Conservation (phyloP, 2,888 invertebrate species). For the Eupithecia subumbrata region DNA sequence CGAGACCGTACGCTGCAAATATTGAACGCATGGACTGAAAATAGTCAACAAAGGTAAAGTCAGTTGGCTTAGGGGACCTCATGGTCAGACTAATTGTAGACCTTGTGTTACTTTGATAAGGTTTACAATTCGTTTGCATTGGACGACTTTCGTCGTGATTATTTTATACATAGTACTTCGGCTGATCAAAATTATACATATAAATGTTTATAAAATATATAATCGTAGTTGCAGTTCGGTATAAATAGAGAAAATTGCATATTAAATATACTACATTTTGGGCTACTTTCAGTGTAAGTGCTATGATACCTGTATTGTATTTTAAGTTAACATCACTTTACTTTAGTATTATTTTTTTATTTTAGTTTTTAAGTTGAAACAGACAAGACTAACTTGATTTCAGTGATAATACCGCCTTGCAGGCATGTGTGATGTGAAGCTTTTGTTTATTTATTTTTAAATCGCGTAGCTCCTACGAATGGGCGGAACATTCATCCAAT, state of each 20-base stretch:
- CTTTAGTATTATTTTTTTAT: conserved; percentile 35
- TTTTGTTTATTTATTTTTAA: conserved; percentile 31
- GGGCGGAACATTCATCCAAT: conserved; percentile 51
- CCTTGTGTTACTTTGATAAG: conserved; percentile 29
- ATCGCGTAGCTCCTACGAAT: conserved; percentile 27
- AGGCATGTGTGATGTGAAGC: conserved; percentile 24
- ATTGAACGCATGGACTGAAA: conserved; percentile 22
- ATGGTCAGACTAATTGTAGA: conserved; percentile 36
- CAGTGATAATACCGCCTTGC: conserved; percentile 29
- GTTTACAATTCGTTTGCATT: conserved; percentile 37
- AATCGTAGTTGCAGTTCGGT: conserved; percentile 45
- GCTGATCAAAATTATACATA: conserved; percentile 56
- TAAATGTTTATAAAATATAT: conserved; percentile 45
- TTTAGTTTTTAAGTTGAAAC: conserved; percentile 24
- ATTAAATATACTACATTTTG: conserved; percentile 39
- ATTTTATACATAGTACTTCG: conserved; percentile 56
- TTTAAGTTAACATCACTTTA: conserved; percentile 44
- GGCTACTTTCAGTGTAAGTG: conserved; percentile 55
- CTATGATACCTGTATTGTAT: conserved; percentile 50
- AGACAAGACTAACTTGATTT: conserved; percentile 20
- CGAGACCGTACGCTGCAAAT: conserved; percentile 22
- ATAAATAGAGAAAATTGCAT: conserved; percentile 40
- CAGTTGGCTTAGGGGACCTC: conserved; percentile 34
- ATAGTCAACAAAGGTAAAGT: conserved; percentile 35
- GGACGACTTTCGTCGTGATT: conserved; percentile 27